Conservation (phyloP, 2,888 invertebrate genomes). For the Cephonodes hylas region DNA sequence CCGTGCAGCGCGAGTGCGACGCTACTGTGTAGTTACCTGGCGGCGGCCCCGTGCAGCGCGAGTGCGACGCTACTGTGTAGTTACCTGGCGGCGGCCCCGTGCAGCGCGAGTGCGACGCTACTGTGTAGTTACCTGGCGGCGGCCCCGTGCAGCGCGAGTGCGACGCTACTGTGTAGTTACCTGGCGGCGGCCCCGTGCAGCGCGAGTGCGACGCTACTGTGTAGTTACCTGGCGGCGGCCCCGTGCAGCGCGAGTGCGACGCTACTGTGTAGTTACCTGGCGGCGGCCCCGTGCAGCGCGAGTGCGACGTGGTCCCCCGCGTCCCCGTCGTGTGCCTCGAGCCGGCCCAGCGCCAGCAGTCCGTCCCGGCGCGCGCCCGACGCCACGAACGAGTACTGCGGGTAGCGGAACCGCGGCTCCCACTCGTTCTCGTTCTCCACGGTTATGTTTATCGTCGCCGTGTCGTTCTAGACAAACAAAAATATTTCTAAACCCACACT, state of each 20-base stretch:
- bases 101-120: conserved; percentile 85
- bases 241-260: background rate
- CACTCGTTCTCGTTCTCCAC: conserved; percentile 95
- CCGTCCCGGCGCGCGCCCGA: conserved; percentile 40
- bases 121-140: too few relatives aligned
- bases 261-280: conserved; percentile 67
- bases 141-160: conserved; percentile 86
- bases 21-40: too few relatives aligned
- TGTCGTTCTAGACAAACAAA: conserved; percentile 88
- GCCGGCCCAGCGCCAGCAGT: conserved; percentile 80
- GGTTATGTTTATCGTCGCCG: conserved; percentile 89
- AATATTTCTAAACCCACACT: too few relatives aligned
- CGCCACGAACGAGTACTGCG: conserved; percentile 91
- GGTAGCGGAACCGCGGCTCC: conserved; percentile 94
- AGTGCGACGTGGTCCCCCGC: conserved; percentile 87
- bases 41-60: conserved; percentile 86
- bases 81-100: too few relatives aligned
- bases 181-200: conserved; percentile 86
- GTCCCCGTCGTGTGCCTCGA: conserved; percentile 95
- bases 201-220: conserved; percentile 86
- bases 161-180: too few relatives aligned
- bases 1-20: conserved; percentile 87
- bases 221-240: too few relatives aligned
- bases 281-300: conserved; percentile 86
- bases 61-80: too few relatives aligned